These are phyloP conservation scores for Aulostomus chinensis DNA, from an alignment of 2,797 vertebrate species.

Conservation along the genomic window DNA sequence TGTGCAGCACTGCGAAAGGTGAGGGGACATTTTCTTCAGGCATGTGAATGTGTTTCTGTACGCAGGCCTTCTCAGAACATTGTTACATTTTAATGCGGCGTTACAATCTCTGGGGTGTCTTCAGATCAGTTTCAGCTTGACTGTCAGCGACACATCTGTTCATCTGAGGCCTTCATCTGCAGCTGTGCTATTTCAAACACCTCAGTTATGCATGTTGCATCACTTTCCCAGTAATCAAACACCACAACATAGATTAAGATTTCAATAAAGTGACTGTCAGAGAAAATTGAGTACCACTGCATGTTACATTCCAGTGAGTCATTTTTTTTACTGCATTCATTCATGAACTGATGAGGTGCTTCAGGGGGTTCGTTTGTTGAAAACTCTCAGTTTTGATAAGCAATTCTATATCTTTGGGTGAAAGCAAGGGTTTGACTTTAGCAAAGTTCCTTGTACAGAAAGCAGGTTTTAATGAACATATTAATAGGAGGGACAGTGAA, in stretches of 20 bases:
- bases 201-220: slow-evolving; percentile 11
- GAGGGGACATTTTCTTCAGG: slow-evolving; percentile 15
- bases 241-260: slow-evolving; percentile 14
- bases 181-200: slow-evolving; percentile 44
- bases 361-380: too few relatives aligned
- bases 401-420: too few relatives aligned
- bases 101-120: slow-evolving; percentile 26
- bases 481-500: too few relatives aligned
- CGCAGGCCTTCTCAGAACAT: neutral
- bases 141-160: slow-evolving; percentile 13
- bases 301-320: neutral
- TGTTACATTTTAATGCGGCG: slow-evolving; percentile 21
- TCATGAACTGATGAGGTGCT: too few relatives aligned
- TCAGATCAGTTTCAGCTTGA: slow-evolving; percentile 14
- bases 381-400: too few relatives aligned
- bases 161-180: slow-evolving; percentile 37
- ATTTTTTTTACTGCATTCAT: too few relatives aligned
- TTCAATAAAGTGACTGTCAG: slow-evolving; percentile 11
- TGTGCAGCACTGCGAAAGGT: slow-evolving; percentile 83
- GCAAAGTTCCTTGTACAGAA: too few relatives aligned
- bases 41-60: neutral
- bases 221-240: slow-evolving; percentile 15
- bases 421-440: too few relatives aligned
- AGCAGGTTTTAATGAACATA: too few relatives aligned
- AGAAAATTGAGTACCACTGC: slow-evolving; percentile 6